Conservation (phyloP, 1,140 invertebrate species). For the Drosophila nasuta region DNA sequence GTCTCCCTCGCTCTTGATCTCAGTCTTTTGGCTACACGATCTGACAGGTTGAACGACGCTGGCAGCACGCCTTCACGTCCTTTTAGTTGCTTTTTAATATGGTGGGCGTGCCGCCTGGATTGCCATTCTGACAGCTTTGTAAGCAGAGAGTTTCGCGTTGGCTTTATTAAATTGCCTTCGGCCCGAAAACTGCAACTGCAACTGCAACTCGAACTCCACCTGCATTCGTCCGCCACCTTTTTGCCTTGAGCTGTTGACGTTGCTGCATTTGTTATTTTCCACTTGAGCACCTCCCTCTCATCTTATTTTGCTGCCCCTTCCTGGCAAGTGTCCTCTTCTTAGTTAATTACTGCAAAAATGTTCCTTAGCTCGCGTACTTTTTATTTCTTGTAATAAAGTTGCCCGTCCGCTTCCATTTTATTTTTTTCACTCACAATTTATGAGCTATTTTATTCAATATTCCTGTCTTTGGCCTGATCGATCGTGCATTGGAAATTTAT, state of each 20-base stretch:
- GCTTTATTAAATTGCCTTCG: slow-evolving; percentile 64
- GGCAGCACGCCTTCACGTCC: slow-evolving; percentile 66
- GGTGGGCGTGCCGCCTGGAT: slow-evolving; percentile 68
- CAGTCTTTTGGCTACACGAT: background rate
- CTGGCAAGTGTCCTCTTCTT: slow-evolving; percentile 12
- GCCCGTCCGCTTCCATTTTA: slow-evolving; percentile 38
- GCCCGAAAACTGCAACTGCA: slow-evolving; percentile 13
- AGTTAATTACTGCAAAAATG: slow-evolving; percentile 8
- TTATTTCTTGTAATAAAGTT: slow-evolving; percentile 56
- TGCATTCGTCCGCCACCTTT: slow-evolving; percentile 44
- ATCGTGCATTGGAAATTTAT: slow-evolving; percentile 72
- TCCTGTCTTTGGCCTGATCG: slow-evolving; percentile 65
- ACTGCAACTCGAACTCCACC: slow-evolving; percentile 23
- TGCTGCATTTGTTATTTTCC: slow-evolving; percentile 58
- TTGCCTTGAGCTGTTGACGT: slow-evolving; percentile 53
- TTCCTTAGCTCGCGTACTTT: slow-evolving; percentile 28
- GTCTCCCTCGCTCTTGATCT: background rate
- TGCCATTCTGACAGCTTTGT: slow-evolving; percentile 72
- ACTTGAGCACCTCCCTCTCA: slow-evolving; percentile 16
- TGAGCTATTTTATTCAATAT: slow-evolving; percentile 77
- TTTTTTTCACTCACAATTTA: slow-evolving; percentile 52
- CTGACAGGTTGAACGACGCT: slow-evolving; percentile 73
- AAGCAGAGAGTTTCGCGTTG: slow-evolving; percentile 36
- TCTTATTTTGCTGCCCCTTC: no score
- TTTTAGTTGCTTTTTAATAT: slow-evolving; percentile 78